Conservation (phyloP, 2,888 invertebrate species). For the Nasonia oneida region DNA sequence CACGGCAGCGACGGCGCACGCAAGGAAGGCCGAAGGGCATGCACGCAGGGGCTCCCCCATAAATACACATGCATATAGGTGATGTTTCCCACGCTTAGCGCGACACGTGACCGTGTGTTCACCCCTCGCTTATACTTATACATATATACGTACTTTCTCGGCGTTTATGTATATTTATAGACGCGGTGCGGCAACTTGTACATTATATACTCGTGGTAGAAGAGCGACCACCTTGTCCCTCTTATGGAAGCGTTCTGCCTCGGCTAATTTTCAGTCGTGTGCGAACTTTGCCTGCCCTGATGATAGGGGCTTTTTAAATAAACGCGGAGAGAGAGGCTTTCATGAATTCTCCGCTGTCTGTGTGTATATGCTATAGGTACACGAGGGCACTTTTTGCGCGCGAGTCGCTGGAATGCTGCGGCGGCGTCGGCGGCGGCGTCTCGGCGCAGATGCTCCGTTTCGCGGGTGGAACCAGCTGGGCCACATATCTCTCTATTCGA, state of each 20-base stretch:
- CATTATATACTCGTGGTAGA: neutral
- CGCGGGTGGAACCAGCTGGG: neutral
- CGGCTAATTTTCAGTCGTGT: conserved; percentile 26
- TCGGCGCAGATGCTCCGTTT: conserved; percentile 4
- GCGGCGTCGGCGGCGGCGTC: neutral
- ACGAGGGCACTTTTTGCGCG: neutral
- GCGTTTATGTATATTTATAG: conserved; percentile 40
- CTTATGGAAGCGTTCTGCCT: conserved; percentile 12
- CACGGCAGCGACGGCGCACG: neutral
- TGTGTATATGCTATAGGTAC: neutral
- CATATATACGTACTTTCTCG: neutral
- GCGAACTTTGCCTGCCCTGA: too few relatives aligned
- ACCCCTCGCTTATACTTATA: conserved; percentile 7
- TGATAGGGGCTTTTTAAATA: conserved; percentile 30
- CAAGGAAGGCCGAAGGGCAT: conserved; percentile 15
- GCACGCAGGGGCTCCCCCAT: neutral
- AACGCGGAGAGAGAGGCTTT: conserved; percentile 16
- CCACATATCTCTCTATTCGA: neutral
- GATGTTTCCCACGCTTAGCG: conserved; percentile 64
- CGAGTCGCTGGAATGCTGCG: neutral
- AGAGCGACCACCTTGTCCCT: conserved; percentile 50
- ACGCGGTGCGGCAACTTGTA: conserved; percentile 5
- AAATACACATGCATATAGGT: conserved; percentile 33
- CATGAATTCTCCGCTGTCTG: neutral
- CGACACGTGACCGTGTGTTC: conserved; percentile 33